These are phyloP conservation scores for Eustalomyia histrio DNA, from an alignment of 2,888 invertebrate species.

Conservation along the genomic window DNA sequence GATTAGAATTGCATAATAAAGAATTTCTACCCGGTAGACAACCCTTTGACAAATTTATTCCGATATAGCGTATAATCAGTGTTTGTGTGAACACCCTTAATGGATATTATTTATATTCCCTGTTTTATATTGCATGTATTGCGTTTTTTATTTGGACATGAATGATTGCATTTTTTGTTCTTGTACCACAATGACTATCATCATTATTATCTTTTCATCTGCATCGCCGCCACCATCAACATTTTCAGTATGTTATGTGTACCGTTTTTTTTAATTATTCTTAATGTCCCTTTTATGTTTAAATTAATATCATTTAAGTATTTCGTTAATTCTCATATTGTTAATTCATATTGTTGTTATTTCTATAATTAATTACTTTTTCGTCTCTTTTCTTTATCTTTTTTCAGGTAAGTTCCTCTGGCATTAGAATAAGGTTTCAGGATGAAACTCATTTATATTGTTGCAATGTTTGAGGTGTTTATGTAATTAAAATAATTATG, in stretches of 20 bases:
- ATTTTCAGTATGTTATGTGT: not conserved
- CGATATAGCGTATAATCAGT: too few species aligned
- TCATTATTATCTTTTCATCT: not conserved
- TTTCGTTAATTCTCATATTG: slow-evolving; percentile 15
- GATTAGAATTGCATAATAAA: not conserved
- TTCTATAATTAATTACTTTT: slow-evolving; percentile 28
- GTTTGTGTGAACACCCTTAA: not conserved
- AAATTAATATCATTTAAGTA: slow-evolving; percentile 30
- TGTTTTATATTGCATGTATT: not conserved
- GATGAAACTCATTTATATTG: slow-evolving; percentile 41
- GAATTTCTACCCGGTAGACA: too few species aligned
- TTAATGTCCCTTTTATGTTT: slow-evolving; percentile 41
- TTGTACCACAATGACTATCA: slow-evolving; percentile 5
- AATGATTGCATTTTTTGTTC: not conserved
- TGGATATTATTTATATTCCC: not conserved
- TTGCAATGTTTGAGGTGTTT: not conserved
- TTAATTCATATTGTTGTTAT: not conserved
- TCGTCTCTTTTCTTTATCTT: slow-evolving; percentile 24
- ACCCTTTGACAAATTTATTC: too few species aligned
- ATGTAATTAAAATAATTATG: not conserved
- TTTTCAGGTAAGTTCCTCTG: slow-evolving; percentile 55
- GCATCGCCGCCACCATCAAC: not conserved
- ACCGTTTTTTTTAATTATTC: slow-evolving; percentile 41
- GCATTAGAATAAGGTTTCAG: slow-evolving; percentile 11
- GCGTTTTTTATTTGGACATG: not conserved